Evolutionary conservation across 2,113 vertebrate genomes (phyloP), one percentile per base, ranked within the genome.

Genomic region (Poeciliopsis prolifica): DNA sequence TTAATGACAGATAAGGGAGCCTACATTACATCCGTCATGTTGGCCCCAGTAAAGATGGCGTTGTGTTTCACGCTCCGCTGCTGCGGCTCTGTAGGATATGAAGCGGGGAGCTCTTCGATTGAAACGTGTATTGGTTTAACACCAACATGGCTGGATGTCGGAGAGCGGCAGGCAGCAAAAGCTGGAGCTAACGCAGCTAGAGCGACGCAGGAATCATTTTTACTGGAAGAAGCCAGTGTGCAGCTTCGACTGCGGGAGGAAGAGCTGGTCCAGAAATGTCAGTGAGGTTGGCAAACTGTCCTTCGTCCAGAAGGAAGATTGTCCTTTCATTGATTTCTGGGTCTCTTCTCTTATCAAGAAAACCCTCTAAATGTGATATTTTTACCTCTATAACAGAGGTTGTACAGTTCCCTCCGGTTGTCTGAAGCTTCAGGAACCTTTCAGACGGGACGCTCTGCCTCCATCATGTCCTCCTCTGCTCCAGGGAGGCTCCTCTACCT

Each of bases 1-100:
- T 72, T 87, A 86, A 85, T 90, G 84, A 89, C 75, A 81, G 82
- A 91, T 85, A 85, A 91, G 87, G 75, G 77, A 79, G 86, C 86
- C 82, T 72, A 78, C 37, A 66, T 84, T 77, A 81, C 85, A 90
- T 89, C 75, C 78, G 87, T 87, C 83, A 85, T 74, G 70, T 68
- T 74, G 48, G 68, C 69, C 22, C n/a, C 30, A 48, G 70, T 78
- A 61, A 80, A 85, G 78, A 89, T 86, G 75, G 82, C 79, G 17
- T 65, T 31, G 6, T 31, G 44, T 74, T 74, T 79, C 63, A 54
- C 67, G 75, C 67, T 85, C 71, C 15, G 15, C 77, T 78, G 82
- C 68, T 84, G 42, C 0, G 42, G 26, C 71, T 83, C 83, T 80
- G 81, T 69, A 70, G 72, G 54, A 54, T 33, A 33, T 22, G 19